Conservation (phyloP, 2,113 vertebrate species). For the Dolichallabes microphthalmus region DNA sequence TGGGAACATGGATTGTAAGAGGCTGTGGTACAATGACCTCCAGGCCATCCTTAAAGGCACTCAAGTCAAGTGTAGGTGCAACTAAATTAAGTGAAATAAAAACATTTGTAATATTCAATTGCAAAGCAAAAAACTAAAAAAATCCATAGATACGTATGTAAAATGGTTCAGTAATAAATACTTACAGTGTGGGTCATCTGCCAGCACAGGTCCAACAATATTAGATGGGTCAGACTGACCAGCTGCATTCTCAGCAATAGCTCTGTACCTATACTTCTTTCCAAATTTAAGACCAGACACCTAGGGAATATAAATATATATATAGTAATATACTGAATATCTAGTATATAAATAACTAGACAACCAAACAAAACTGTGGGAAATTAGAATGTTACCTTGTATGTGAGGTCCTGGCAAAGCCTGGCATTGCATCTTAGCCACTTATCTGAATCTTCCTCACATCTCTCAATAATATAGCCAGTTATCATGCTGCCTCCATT, state of each 20-base stretch:
- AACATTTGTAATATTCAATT: neutral
- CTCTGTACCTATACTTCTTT: slow-evolving; percentile 88
- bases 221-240: slow-evolving; percentile 92
- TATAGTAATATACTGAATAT: neutral
- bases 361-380: neutral
- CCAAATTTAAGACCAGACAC: slow-evolving; percentile 88
- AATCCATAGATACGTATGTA: neutral
- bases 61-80: slow-evolving; percentile 87
- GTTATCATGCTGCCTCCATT: slow-evolving; percentile 89
- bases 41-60: slow-evolving; percentile 89
- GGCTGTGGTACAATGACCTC: slow-evolving; percentile 93
- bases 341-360: neutral
- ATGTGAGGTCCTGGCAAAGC: slow-evolving; percentile 84
- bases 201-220: slow-evolving; percentile 86
- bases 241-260: slow-evolving; percentile 92
- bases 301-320: slow-evolving; percentile 61
- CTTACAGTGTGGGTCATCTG: slow-evolving; percentile 88
- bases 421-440: slow-evolving; percentile 92
- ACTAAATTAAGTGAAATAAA: slow-evolving; percentile 68
- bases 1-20: slow-evolving; percentile 88
- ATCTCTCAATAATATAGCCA: slow-evolving; percentile 88
- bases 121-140: neutral
- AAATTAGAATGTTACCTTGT: slow-evolving; percentile 74
- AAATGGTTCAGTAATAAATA: neutral
- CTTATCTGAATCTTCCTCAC: slow-evolving; percentile 86